A percentile compares a stretch with the other conserved stretches of the same genome.
These are phyloP conservation scores for Motacilla alba DNA, from an alignment of 2,113 vertebrate species.

Conservation along the genomic window DNA sequence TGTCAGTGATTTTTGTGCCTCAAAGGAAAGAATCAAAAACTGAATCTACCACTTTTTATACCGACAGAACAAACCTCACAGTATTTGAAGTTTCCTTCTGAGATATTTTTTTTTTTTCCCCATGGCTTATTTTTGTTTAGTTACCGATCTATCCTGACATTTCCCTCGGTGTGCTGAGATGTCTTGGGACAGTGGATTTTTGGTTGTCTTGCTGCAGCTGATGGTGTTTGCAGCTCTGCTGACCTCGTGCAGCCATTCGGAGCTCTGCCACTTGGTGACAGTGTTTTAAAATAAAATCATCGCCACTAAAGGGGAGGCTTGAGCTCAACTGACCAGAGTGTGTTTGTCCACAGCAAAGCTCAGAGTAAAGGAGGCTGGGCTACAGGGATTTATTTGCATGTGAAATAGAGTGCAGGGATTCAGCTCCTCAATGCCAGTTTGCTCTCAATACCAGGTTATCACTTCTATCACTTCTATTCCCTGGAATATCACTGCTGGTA, in stretches of 20 bases:
- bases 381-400: background rate
- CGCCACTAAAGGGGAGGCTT: background rate
- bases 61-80: background rate
- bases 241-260: background rate
- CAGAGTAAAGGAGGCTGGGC: background rate
- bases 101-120: background rate
- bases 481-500: background rate
- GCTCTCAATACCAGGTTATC: background rate
- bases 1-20: background rate
- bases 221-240: background rate
- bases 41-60: background rate
- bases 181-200: background rate
- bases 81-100: background rate
- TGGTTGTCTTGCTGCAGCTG: background rate
- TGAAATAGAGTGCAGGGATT: background rate
- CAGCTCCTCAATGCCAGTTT: background rate
- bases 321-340: background rate
- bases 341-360: background rate
- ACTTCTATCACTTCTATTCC: background rate
- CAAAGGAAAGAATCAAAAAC: slow-evolving; percentile 9
- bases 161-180: background rate
- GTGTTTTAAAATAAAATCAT: slow-evolving; percentile 46
- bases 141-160: rapidly evolving
- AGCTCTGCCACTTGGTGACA: slow-evolving; percentile 57
- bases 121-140: background rate